Base-by-base conservation (phyloP, 2,888 invertebrate species). In the Trachelus iudaicus region DNA sequence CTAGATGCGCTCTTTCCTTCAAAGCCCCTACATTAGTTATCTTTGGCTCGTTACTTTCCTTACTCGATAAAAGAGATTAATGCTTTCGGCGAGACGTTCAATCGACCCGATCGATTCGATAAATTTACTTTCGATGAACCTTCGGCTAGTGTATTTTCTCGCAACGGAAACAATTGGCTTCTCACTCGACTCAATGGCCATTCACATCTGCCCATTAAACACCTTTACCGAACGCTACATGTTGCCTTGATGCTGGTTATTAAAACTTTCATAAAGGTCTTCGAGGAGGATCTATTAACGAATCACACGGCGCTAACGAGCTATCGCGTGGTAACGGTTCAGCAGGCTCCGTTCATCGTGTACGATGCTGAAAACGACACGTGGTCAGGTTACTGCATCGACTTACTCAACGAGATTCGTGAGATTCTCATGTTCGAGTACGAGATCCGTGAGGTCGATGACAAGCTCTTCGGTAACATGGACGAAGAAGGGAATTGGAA, bases 381-480 rank as follows among this genome's bases (percentile, higher is more conserved):
- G 79, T 91, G 86, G 89, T 85, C 93, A 84, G 99, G 99, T 11
- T 99, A 98, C 90, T 99, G 99, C 90, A 97, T 99, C 81, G 99
- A 99, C 89, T 93, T 99, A 33, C 95, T 99, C 68, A 94, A 98
- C 85, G 95, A 96, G 90, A 98, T 99, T 78, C 95, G 96, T 56
- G 93, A 95, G 78, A 75, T 82, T 12, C 75, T 81, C 9, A 95
- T 96, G 82, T 98, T 99, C 89, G 97, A 98, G 87, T 99, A 98
- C 90, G 97, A 97, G 87, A 96, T 98, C 82, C 94, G 94, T 76
- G 94, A 96, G 79, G 95, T 95, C 1, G 94, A 95, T 15, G 98
- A 98, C 89, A 95, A 95, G 0, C 94, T 95, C 84, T 98, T 97
- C 87, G 99, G 99, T 0, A 95, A 95, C 77, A 97, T 99, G 96